Evolutionary conservation across 2,888 invertebrate genomes (phyloP), one percentile per base, ranked within the genome.

Genomic region (Sminthurides aquaticus): DNA sequence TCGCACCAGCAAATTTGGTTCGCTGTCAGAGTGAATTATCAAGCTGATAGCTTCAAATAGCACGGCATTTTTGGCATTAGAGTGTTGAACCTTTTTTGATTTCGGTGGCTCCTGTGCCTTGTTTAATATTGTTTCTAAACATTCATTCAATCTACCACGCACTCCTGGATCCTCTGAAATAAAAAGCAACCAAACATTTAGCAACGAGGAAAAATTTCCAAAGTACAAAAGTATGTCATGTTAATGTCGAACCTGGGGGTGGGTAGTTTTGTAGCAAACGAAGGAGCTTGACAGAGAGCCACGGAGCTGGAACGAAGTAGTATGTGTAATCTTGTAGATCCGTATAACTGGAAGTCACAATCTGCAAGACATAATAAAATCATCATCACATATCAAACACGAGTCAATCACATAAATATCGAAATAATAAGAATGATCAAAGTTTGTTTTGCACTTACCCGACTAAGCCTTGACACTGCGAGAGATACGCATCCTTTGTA

Each of bases 251-350:
- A 87, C 87, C 87, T 75, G 98, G 97, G 24, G 98, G 97, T 71
- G 96, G 96, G 77, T 99, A 99, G 79, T 99, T 98, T 81, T 99
- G 99, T 72, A 99, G 82, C 68, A 99, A 84, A 75, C 98, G 86
- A 70, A 99, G 82, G 65, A 99, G 82, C 81, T 99, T 99, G 22
- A 99, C 97, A 66, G 97, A 98, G 43, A 99, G 85, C 99, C 99
- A 99, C 20, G 99, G 99, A n/a, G 98, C 99, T 74, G 99, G 98
- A 69, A 99, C 98, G 84, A 99, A 99, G 79, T 99, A 99, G 80
- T 99, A 99, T 2, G 99, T 99, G 79, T 99, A 99, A 81, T 99
- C 99, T 83, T 99, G 98, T 72, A 99, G 85, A 82, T 99, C 99
- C 74, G 97, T 98, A 78, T 99, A 98, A 77, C 96, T 97, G 57